These are phyloP conservation scores for Sclerodermus sp. DNA, from an alignment of 2,888 invertebrate genomes.

Conservation along the genomic window DNA sequence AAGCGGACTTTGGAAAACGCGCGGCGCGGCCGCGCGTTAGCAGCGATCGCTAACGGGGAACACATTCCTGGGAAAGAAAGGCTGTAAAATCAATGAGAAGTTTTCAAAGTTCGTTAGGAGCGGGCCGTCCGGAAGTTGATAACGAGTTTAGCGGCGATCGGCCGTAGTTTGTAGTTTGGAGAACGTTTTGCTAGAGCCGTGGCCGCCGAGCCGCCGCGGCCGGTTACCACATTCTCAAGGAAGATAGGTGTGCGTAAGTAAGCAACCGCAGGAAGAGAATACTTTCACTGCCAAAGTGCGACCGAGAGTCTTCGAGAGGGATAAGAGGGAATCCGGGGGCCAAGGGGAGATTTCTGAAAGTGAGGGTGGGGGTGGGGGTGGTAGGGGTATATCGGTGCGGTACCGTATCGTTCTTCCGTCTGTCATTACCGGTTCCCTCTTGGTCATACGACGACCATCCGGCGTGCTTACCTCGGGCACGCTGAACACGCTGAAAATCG, in stretches of 20 bases:
- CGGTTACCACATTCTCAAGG: constrained; percentile 20
- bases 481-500: too few species aligned
- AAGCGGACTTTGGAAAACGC: too few species aligned
- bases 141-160: too few species aligned
- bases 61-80: too few species aligned
- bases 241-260: neutral
- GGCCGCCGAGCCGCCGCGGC: constrained; percentile 1
- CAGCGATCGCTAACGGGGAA: too few species aligned
- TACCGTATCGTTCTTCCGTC: constrained; percentile 35
- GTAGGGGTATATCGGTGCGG: constrained; percentile 38
- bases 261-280: constrained; percentile 39
- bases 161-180: too few species aligned
- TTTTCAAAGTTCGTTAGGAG: too few species aligned
- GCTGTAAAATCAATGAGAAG: too few species aligned
- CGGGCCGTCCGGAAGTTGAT: too few species aligned
- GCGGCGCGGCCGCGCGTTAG: too few species aligned
- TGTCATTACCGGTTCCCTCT: constrained; percentile 28
- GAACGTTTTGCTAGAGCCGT: neutral
- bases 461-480: neutral
- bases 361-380: neutral
- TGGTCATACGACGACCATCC: constrained; percentile 17
- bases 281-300: constrained; percentile 54
- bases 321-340: neutral
- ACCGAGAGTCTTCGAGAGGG: constrained; percentile 5
- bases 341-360: neutral